phyloP scores from a whole-genome alignment of 2,888 invertebrate species.

The Pollenia amentaria region DNA sequence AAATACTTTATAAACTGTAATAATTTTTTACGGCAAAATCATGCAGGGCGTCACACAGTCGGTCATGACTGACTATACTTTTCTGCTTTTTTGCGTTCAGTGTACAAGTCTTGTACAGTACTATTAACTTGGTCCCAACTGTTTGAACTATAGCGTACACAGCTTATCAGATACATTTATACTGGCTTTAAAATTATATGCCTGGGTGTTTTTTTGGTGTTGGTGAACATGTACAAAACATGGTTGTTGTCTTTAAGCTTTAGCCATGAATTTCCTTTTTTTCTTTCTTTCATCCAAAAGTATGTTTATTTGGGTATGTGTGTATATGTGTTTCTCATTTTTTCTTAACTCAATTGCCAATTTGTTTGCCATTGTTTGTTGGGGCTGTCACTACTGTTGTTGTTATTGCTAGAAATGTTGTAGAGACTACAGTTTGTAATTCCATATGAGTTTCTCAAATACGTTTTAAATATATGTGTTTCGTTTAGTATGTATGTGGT shows the following conservation, averaged over 20 bases:
- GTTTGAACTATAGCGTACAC: no score
- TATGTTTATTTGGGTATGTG: neutral
- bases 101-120: no score
- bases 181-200: neutral
- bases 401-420: slow-evolving; percentile 4
- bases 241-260: neutral
- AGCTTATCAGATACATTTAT: neutral
- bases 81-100: no score
- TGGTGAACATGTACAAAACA: slow-evolving; percentile 2
- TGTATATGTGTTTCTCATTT: neutral
- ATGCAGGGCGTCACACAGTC: no score
- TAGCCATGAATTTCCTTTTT: neutral
- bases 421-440: slow-evolving; percentile 40
- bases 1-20: no score
- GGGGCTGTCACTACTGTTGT: slow-evolving; percentile 7
- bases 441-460: slow-evolving; percentile 24
- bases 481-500: neutral
- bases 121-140: no score
- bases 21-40: no score
- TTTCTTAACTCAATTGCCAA: slow-evolving; percentile 64
- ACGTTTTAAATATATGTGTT: neutral
- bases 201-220: neutral
- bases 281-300: neutral
- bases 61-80: no score
- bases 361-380: slow-evolving; percentile 68